These are phyloP conservation scores for Cotesia glomerata DNA, from an alignment of 1,140 invertebrate genomes.

Conservation along the genomic window DNA sequence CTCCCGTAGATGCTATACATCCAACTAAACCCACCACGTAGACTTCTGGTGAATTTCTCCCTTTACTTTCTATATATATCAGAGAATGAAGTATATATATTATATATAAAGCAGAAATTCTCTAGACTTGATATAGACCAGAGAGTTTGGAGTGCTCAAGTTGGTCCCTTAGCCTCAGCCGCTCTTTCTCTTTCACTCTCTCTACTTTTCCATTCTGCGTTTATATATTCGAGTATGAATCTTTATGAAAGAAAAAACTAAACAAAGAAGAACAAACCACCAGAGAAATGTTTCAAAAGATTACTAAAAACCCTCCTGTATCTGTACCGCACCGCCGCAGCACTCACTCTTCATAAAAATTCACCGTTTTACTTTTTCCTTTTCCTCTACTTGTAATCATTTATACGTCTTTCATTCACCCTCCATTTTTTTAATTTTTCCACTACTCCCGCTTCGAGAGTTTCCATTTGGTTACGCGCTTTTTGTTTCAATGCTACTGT, in stretches of 20 bases:
- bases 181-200: not conserved
- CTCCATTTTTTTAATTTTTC: not conserved
- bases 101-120: no score
- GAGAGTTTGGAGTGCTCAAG: not conserved
- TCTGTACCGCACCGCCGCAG: no score
- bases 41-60: not conserved
- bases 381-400: not conserved
- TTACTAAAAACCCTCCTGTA: not conserved
- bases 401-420: not conserved
- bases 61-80: not conserved
- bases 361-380: not conserved
- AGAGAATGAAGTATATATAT: not conserved
- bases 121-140: not conserved
- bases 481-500: no score
- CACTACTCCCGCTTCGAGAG: no score
- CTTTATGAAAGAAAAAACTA: not conserved
- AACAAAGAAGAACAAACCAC: slow-evolving; percentile 1
- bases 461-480: no score
- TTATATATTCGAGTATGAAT: not conserved
- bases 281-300: slow-evolving; percentile 8
- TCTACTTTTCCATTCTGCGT: no score
- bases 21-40: no score
- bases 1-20: not conserved
- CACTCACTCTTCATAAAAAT: no score
- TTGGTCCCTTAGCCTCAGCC: not conserved